phyloP scores from a whole-genome alignment of 2,797 vertebrate genomes.

The Schizothorax lantsangensis region DNA sequence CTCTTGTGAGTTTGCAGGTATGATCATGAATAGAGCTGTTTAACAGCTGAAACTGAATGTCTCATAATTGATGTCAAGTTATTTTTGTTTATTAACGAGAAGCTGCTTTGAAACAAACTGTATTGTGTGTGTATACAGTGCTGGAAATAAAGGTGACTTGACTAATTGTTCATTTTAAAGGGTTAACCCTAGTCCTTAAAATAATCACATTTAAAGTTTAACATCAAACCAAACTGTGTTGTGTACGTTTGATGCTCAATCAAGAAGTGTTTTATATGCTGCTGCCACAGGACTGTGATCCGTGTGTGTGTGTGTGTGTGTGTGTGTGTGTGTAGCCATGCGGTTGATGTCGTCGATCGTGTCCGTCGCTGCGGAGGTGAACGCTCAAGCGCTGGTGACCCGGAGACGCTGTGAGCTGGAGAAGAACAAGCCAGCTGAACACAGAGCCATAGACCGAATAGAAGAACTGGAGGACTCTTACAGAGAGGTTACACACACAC shows the following conservation, averaged over 20 bases:
- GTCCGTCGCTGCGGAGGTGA: constrained; percentile 77
- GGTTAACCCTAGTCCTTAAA: too few relatives aligned
- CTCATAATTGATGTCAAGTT: too few relatives aligned
- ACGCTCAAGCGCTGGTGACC: constrained; percentile 79
- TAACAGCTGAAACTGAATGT: too few relatives aligned
- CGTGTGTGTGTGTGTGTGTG: not conserved
- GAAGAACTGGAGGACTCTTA: constrained; percentile 79
- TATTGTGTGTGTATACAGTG: not conserved
- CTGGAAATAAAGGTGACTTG: not conserved
- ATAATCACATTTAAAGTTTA: too few relatives aligned
- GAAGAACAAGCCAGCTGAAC: constrained; percentile 72
- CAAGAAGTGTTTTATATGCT: not conserved
- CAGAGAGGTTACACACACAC: constrained; percentile 74
- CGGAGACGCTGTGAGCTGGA: constrained; percentile 80
- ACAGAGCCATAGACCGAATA: constrained; percentile 75
- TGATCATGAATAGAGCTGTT: too few relatives aligned
- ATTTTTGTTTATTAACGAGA: not conserved
- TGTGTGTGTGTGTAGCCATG: constrained; percentile 77
- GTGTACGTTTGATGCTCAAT: not conserved
- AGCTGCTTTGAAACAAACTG: not conserved
- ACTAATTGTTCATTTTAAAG: not conserved
- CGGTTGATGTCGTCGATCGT: constrained; percentile 88
- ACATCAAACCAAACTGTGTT: not conserved
- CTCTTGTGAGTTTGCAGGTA: too few relatives aligned
- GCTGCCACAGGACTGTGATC: not conserved